Evolutionary conservation across 92 coral and sea anemone species (phyloP).

Genomic region (Paramuricea clavata): DNA sequence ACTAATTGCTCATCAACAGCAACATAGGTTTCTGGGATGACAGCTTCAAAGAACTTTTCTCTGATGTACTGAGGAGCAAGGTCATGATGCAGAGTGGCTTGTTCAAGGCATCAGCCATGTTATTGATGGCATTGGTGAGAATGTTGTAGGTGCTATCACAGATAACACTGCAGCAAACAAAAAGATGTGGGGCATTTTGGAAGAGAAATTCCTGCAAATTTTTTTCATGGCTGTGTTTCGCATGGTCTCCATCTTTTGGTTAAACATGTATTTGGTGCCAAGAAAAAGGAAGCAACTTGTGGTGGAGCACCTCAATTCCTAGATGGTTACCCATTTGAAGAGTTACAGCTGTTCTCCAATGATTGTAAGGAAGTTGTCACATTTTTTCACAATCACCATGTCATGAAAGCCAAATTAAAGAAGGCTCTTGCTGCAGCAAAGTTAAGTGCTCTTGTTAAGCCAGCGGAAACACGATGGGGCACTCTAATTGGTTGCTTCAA

Average conservation of each 20-base stretch:
- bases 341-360: neutral
- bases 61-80: neutral
- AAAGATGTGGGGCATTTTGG: neutral
- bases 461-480: neutral
- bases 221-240: neutral
- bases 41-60: conserved; percentile 18
- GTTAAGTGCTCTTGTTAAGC: neutral
- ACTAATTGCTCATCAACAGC: conserved; percentile 42
- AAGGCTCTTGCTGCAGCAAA: conserved; percentile 1
- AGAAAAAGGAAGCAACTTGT: neutral
- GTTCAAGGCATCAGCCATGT: neutral
- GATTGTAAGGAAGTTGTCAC: neutral
- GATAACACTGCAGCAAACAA: neutral
- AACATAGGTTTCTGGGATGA: neutral
- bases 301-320: neutral
- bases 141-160: neutral
- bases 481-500: too few species aligned
- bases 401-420: neutral
- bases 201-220: neutral
- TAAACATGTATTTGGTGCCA: neutral
- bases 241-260: neutral
- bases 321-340: neutral
- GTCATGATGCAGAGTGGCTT: conserved; percentile 7
- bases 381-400: neutral
- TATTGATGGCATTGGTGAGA: neutral